Conservation (phyloP, 2,113 vertebrate species). For the Empidonax alnorum region DNA sequence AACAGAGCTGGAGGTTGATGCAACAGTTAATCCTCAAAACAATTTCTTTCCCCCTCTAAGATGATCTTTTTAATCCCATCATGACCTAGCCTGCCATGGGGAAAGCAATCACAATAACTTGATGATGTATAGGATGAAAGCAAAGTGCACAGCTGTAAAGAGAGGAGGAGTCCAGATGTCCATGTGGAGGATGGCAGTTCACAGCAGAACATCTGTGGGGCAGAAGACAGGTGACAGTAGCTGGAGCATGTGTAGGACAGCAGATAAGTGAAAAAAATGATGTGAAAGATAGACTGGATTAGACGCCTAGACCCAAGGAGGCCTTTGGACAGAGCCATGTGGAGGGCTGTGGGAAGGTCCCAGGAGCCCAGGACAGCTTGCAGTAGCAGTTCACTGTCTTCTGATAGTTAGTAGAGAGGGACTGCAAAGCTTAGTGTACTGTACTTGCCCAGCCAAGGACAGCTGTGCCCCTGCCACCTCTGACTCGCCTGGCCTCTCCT, state of each 20-base stretch:
- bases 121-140: background rate
- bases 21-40: background rate
- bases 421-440: background rate
- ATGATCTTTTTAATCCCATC: background rate
- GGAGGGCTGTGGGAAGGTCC: background rate
- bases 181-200: background rate
- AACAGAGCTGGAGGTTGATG: background rate
- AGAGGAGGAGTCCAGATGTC: background rate
- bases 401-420: background rate
- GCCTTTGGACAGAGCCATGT: background rate
- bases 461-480: background rate
- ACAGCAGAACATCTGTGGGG: background rate
- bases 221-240: background rate
- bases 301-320: background rate
- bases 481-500: background rate
- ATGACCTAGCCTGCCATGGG: background rate
- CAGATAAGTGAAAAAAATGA: background rate
- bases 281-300: background rate
- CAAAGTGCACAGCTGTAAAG: background rate
- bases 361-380: background rate
- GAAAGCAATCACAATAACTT: background rate
- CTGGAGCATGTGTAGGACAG: background rate
- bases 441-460: background rate
- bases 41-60: background rate
- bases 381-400: background rate